Evolutionary conservation across 2,797 vertebrate genomes (phyloP).

Genomic region (Falco concolor): DNA sequence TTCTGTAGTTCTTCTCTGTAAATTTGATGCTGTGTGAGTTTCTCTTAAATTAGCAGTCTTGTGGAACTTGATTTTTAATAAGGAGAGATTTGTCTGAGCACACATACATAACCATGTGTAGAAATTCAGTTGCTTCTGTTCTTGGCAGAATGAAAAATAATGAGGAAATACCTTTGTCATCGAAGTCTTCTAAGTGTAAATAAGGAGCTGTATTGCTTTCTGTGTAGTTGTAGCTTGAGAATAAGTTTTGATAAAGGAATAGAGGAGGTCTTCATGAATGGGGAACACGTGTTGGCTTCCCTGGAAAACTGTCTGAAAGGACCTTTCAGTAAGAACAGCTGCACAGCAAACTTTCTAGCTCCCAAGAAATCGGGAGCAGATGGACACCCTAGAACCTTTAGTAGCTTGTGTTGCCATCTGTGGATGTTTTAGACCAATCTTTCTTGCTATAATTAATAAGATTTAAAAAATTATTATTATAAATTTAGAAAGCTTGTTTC

Average conservation of each 20-base stretch:
- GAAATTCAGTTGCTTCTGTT: constrained; percentile 5
- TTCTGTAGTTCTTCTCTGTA: not conserved
- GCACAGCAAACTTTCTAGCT: not conserved
- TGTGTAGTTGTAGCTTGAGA: constrained; percentile 5
- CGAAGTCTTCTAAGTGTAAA: not conserved
- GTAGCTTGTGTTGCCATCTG: not conserved
- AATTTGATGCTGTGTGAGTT: not conserved
- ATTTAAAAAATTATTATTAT: not conserved
- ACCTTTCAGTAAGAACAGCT: constrained; percentile 56
- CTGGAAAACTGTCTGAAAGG: constrained; percentile 16
- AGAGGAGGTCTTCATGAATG: constrained; percentile 17
- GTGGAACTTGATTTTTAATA: not conserved
- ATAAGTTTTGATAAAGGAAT: not conserved
- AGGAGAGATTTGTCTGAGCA: not conserved
- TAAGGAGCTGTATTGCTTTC: not conserved
- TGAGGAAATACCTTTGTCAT: constrained; percentile 2
- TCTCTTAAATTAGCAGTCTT: not conserved
- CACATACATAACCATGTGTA: not conserved
- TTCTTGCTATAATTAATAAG: not conserved
- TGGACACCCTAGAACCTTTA: not conserved
- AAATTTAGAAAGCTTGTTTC: not conserved
- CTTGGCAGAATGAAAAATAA: not conserved
- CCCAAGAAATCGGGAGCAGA: constrained; percentile 21
- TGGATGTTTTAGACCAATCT: not conserved
- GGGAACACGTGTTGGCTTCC: constrained; percentile 22